Percentiles rank a stretch among this genome's conserved stretches.
Evolutionary conservation across 1,140 invertebrate genomes (phyloP).

Genomic region (Eubasilissa regina): DNA sequence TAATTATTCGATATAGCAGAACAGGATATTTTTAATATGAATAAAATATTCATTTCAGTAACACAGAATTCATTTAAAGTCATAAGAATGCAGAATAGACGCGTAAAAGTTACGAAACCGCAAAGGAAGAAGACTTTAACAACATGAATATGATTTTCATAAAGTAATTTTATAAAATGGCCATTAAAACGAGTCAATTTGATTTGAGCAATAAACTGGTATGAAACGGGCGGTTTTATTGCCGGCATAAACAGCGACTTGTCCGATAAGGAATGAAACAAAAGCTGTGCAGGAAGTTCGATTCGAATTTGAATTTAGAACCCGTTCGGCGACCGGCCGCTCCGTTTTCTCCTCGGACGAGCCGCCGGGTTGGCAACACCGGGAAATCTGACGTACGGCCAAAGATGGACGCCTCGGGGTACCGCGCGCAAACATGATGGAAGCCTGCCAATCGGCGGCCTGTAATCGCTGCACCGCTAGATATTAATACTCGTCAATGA

Average conservation of each 20-base stretch:
- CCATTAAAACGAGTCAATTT: background rate
- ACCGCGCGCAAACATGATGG: slow-evolving; percentile 39
- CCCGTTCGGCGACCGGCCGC: slow-evolving; percentile 7
- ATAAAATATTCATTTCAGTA: too few relatives aligned
- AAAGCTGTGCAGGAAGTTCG: slow-evolving; percentile 12
- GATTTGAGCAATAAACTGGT: background rate
- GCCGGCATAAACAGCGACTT: too few relatives aligned
- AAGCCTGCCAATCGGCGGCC: slow-evolving; percentile 43
- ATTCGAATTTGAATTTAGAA: slow-evolving; percentile 8
- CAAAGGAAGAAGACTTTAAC: too few relatives aligned
- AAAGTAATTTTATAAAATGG: background rate
- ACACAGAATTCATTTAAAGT: too few relatives aligned
- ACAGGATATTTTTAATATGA: too few relatives aligned
- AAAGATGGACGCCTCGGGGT: slow-evolving; percentile 44
- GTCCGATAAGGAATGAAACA: background rate
- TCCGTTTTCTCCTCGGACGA: slow-evolving; percentile 30
- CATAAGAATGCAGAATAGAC: too few relatives aligned
- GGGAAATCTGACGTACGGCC: slow-evolving; percentile 48
- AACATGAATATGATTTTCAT: too few relatives aligned
- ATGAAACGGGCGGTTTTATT: background rate
- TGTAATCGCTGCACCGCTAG: slow-evolving; percentile 35
- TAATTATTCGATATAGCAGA: too few relatives aligned
- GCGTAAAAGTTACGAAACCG: too few relatives aligned
- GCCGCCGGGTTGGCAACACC: background rate
- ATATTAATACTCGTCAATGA: slow-evolving; percentile 29